Evolutionary conservation across 2,888 invertebrate genomes (phyloP), one percentile per base, ranked within the genome.

Genomic region (Acleris sparsana): DNA sequence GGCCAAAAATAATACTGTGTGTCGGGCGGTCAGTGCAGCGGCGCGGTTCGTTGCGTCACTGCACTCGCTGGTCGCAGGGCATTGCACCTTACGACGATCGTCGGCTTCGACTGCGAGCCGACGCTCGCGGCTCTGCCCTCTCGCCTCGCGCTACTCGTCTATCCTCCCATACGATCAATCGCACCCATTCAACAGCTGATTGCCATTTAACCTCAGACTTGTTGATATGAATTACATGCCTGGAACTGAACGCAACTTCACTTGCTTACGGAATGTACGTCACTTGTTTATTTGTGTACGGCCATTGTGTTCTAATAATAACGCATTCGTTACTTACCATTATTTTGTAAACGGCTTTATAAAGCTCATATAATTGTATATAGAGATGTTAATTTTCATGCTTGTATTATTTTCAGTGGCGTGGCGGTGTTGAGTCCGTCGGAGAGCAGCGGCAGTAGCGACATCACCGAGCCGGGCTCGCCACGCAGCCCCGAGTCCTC

Each of bases 401-500:
- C 53, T 71, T 67, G 44, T 81, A 74, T 84, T 80, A 80, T 72
- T 95, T 95, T 39, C 94, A 97, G 97, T 94, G 97, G 97, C 75
- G 97, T 97, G 82, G 97, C 96, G 83, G 95, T 95, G 83, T 90
- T 96, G 84, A 96, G 96, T 91, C 95, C 96, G 80, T 94, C 95
- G 69, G 96, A 96, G 77, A 96, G 95, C 79, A 93, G 85, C 93
- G 94, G 94, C 78, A 91, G 94, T 77, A 97, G 97, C 89, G 97
- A 97, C 92, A 96, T 97, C 87, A 96, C 97, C 76, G 97, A 97
- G 87, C 97, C 97, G 64, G 96, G 96, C 72, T 97, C 97, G 68
- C 97, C 97, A 76, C 96, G 95, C 89, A 97, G 96, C 87, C 95
- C 96, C 73, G 93, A 93, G 79, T 93, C 94, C 72, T 85, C 86